Percentiles rank a stretch among this genome's conserved stretches.
These are phyloP conservation scores for Solenopsis invicta DNA, from an alignment of 1,140 invertebrate genomes.

Conservation along the genomic window DNA sequence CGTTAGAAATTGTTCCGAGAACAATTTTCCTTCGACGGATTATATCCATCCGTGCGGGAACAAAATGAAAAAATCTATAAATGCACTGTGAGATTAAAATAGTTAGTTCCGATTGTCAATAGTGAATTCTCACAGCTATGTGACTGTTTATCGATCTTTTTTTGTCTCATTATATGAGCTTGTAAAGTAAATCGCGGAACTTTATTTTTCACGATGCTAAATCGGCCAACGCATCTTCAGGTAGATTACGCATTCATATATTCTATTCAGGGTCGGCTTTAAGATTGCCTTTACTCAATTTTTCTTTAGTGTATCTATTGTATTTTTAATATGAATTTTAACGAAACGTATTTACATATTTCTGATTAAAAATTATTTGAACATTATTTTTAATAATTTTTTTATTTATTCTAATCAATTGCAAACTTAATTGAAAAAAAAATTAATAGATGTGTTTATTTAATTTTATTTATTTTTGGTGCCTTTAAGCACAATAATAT, in stretches of 20 bases:
- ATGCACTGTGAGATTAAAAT: constrained; percentile 17
- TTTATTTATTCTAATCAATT: background rate
- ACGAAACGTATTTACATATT: no score
- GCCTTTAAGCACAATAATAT: background rate
- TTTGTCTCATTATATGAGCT: background rate
- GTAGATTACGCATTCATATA: background rate
- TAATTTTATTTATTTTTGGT: background rate
- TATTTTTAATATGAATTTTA: background rate
- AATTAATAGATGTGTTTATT: background rate
- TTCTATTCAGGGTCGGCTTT: background rate
- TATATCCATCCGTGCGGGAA: background rate
- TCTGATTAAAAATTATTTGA: background rate
- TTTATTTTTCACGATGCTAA: constrained; percentile 9
- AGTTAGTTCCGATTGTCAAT: background rate
- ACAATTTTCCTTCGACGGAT: constrained; percentile 13
- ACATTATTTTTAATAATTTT: constrained; percentile 1
- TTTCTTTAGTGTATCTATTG: background rate
- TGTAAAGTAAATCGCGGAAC: constrained; percentile 15
- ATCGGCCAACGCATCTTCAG: constrained; percentile 11
- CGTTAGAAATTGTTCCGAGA: constrained; percentile 32
- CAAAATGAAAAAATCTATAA: background rate
- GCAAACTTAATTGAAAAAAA: background rate
- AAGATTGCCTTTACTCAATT: background rate
- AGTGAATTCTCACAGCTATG: constrained; percentile 9
- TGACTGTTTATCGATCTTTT: constrained; percentile 7